A percentile compares a stretch with the other conserved stretches of the same genome.
phyloP scores from a whole-genome alignment of 2,797 vertebrate species.

The Perodicticus potto region DNA sequence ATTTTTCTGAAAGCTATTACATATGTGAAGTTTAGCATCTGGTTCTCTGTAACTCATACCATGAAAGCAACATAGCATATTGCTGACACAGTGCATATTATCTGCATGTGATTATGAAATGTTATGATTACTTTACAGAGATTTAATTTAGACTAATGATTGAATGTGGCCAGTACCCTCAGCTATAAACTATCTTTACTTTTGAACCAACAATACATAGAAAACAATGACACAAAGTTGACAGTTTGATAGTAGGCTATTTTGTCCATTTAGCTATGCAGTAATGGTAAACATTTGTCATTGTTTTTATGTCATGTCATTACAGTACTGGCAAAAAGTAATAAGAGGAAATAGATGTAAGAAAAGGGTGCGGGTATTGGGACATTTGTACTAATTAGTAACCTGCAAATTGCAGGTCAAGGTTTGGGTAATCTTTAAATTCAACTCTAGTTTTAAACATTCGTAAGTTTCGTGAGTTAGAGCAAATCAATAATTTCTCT shows the following conservation, averaged over 20 bases:
- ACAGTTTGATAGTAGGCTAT: background rate
- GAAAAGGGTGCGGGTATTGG: background rate
- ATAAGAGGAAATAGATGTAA: background rate
- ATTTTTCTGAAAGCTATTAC: background rate
- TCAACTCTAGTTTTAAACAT: background rate
- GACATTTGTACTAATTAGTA: background rate
- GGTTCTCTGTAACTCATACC: background rate
- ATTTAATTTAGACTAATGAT: background rate
- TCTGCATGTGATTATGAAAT: background rate
- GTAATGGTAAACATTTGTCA: background rate
- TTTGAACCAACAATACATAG: background rate
- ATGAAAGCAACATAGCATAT: background rate
- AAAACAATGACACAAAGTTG: background rate
- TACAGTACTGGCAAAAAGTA: background rate
- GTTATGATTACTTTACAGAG: background rate
- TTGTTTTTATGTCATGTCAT: background rate
- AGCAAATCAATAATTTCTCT: background rate
- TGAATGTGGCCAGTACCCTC: background rate
- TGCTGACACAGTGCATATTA: background rate
- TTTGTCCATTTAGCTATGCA: background rate
- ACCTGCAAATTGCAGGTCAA: background rate
- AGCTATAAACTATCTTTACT: background rate
- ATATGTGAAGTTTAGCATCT: background rate
- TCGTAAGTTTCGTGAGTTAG: conserved; percentile 2
- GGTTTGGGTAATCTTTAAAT: background rate